A percentile compares a stretch with the other conserved stretches of the same genome.
Evolutionary conservation across 2,113 vertebrate genomes (phyloP).

Genomic region (Petromus typicus): DNA sequence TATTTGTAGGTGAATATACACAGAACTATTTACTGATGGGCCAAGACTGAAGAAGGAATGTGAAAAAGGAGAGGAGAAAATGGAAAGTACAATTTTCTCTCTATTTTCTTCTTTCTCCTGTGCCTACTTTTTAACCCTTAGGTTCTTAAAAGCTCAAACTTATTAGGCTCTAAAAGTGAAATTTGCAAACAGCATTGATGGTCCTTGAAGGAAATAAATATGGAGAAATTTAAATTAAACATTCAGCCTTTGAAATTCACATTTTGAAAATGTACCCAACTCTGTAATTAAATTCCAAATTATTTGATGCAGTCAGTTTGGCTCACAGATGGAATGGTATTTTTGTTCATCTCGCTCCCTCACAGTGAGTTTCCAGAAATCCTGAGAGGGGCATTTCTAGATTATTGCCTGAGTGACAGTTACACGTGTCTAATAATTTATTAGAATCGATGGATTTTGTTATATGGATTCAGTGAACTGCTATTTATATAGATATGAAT

Average conservation of each 20-base stretch:
- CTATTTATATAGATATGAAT: slow-evolving; percentile 76
- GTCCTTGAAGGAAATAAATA: slow-evolving; percentile 69
- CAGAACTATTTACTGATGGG: not conserved
- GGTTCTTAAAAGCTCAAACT: not conserved
- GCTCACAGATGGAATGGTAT: slow-evolving; percentile 86
- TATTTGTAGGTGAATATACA: not conserved
- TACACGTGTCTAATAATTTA: slow-evolving; percentile 87
- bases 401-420: slow-evolving; percentile 83
- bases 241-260: slow-evolving; percentile 77
- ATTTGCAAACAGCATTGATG: slow-evolving; percentile 40
- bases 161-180: slow-evolving; percentile 39
- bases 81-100: not conserved
- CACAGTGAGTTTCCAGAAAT: slow-evolving; percentile 80
- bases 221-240: slow-evolving; percentile 79
- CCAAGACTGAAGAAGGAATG: not conserved
- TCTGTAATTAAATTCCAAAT: slow-evolving; percentile 84
- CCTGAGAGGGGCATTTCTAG: slow-evolving; percentile 75
- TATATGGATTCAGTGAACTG: slow-evolving; percentile 71
- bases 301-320: slow-evolving; percentile 83
- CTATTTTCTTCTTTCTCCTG: not conserved
- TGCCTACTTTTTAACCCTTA: not conserved
- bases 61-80: not conserved
- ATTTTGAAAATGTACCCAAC: slow-evolving; percentile 79
- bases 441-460: slow-evolving; percentile 81
- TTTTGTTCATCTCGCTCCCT: slow-evolving; percentile 81